Conservation (phyloP, 2,797 vertebrate species). For the Champsocephalus esox region DNA sequence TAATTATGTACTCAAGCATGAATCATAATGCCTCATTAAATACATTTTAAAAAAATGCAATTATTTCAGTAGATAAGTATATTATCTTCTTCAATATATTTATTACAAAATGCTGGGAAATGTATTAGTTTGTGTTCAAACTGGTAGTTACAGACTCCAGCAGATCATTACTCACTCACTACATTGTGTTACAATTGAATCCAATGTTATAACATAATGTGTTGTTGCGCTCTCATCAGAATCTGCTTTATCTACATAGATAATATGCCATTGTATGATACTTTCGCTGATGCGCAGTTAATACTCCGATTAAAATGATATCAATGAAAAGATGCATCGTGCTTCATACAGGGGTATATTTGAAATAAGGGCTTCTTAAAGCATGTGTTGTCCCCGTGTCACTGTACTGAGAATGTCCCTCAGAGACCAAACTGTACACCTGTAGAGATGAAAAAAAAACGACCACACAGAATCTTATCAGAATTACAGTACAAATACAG, state of each 20-base stretch:
- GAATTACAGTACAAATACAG: conserved; percentile 85
- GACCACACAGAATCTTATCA: conserved; percentile 74
- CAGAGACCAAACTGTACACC: conserved; percentile 64
- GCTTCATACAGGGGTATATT: conserved; percentile 44
- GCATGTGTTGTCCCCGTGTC: conserved; percentile 52
- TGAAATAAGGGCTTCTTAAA: conserved; percentile 45
- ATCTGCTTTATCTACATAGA: conserved; percentile 7
- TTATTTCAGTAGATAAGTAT: too few species aligned
- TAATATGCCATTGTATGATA: conserved; percentile 19
- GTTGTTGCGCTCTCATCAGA: neutral
- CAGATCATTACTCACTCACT: too few species aligned
- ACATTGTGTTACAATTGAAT: too few species aligned
- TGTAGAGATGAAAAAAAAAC: conserved; percentile 61
- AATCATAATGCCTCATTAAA: too few species aligned
- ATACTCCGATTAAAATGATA: conserved; percentile 25
- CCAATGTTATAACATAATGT: too few species aligned
- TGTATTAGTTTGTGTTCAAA: too few species aligned
- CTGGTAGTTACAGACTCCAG: too few species aligned
- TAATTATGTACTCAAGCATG: too few species aligned
- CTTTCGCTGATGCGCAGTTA: conserved; percentile 15
- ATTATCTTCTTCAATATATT: too few species aligned
- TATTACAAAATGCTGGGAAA: too few species aligned
- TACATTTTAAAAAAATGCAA: too few species aligned
- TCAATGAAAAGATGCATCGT: conserved; percentile 48
- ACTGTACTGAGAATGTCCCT: conserved; percentile 38